These are phyloP conservation scores for Baccha elongata DNA, from an alignment of 2,888 invertebrate genomes.

Conservation along the genomic window DNA sequence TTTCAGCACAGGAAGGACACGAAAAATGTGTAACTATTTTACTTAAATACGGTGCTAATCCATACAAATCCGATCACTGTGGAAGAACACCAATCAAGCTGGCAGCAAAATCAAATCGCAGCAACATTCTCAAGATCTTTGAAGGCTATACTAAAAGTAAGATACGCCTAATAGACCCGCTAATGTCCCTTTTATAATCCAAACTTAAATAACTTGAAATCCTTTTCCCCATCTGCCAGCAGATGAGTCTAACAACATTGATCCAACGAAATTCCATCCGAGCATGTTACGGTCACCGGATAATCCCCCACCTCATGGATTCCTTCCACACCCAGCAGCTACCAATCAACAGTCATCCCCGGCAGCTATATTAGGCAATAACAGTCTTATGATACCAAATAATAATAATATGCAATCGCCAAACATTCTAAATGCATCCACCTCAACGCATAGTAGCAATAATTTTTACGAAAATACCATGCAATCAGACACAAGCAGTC, in stretches of 20 bases:
- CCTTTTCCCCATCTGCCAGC: slow-evolving; percentile 65
- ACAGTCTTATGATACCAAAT: slow-evolving; percentile 75
- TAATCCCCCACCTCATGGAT: slow-evolving; percentile 79
- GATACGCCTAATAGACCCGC: slow-evolving; percentile 45
- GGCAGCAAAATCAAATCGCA: slow-evolving; percentile 95
- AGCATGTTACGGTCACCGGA: slow-evolving; percentile 82
- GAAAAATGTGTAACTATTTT: slow-evolving; percentile 94
- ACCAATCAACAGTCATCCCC: slow-evolving; percentile 76
- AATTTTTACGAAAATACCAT: slow-evolving; percentile 83
- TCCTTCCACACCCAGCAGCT: slow-evolving; percentile 61
- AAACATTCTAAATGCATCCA: slow-evolving; percentile 80
- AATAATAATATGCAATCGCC: slow-evolving; percentile 78
- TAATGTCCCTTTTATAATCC: slow-evolving; percentile 47
- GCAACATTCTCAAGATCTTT: slow-evolving; percentile 90
- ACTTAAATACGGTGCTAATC: slow-evolving; percentile 92
- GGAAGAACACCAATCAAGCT: slow-evolving; percentile 94
- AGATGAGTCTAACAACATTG: slow-evolving; percentile 82
- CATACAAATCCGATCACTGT: slow-evolving; percentile 92
- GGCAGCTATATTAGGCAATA: slow-evolving; percentile 78
- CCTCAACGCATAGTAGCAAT: slow-evolving; percentile 82
- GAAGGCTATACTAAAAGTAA: slow-evolving; percentile 86
- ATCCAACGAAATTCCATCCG: slow-evolving; percentile 80
- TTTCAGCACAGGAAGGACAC: slow-evolving; percentile 98
- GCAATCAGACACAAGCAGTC: slow-evolving; percentile 82
- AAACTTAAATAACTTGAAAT: slow-evolving; percentile 61